Evolutionary conservation across 2,113 vertebrate species (phyloP), one percentile per base, ranked within the genome.

Genomic region (Tachysurus vachellii): DNA sequence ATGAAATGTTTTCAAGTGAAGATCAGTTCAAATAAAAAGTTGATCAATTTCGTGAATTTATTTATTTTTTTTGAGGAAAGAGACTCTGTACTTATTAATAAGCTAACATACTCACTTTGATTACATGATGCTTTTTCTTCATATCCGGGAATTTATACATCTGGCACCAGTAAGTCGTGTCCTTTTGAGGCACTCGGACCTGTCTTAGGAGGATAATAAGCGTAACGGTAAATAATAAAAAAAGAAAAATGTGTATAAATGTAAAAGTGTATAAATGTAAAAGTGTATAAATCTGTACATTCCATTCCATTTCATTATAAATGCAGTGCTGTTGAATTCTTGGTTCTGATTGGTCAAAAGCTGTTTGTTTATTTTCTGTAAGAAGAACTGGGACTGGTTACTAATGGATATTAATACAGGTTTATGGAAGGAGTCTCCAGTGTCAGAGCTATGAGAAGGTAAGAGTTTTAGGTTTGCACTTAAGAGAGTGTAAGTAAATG

Each of bases 101-200:
- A n/a, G n/a, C n/a, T n/a, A n/a, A n/a, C 26, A 23, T 70, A 92
- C 96, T 91, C 93, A 97, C 97, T 95, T 95, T 96, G 90, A 94
- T 94, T 11, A 97, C 93, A 0, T 97, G 97, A 90, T 96, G 96
- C 61, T 97, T 97, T 91, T 93, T 95, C 80, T 94, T 91, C 56
- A 96, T 89, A n/a, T 90, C 7, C 16, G 96, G 97, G 83, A 97
- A 94, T 92, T 95, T 96, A 92, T 96, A 96, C 94, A 97, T 96
- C 92, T 96, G 95, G 88, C 97, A 97, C 96, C 96, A 97, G 68
- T 97, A 97, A 0, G 96, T 97, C 26, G 97, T 97, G 89, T 96
- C 97, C 89, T 96, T 97, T 83, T 95, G 94, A 90, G 97, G 97
- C 84, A 97, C 93, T 87, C 88, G 93, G 73, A 97, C 95, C 97